Evolutionary conservation across 2,888 invertebrate species (phyloP).

Genomic region (Lasiommata megera): DNA sequence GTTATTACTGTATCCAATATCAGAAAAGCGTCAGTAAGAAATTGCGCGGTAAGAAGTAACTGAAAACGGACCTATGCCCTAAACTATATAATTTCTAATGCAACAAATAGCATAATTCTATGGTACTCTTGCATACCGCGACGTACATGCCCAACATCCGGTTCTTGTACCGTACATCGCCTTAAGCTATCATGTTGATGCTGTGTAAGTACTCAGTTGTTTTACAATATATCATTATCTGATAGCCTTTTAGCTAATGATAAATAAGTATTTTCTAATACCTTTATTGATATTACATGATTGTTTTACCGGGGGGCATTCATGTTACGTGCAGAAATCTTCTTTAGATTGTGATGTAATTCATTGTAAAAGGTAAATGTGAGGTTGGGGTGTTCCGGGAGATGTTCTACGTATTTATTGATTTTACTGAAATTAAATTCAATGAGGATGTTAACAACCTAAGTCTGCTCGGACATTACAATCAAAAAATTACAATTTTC

Average conservation of each 20-base stretch:
- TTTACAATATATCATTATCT: constrained; percentile 28
- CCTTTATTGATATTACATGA: constrained; percentile 19
- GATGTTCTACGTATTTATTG: too few relatives aligned
- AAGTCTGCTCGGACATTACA: neutral
- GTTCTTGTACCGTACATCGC: constrained; percentile 23
- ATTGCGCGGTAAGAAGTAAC: neutral
- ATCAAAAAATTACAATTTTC: too few relatives aligned
- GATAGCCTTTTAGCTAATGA: constrained; percentile 34
- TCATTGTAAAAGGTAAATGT: neutral
- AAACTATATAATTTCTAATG: neutral
- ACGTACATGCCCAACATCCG: constrained; percentile 26
- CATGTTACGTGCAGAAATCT: constrained; percentile 7
- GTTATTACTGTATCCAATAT: too few relatives aligned
- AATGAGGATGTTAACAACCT: neutral
- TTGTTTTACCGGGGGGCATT: constrained; percentile 9
- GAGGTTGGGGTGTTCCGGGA: neutral
- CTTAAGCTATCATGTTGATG: constrained; percentile 27
- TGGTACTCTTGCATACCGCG: neutral
- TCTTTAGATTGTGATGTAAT: neutral
- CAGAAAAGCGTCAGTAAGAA: too few relatives aligned
- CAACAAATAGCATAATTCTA: neutral
- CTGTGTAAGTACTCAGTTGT: constrained; percentile 22
- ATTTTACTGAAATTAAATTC: too few relatives aligned
- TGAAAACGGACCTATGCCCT: neutral
- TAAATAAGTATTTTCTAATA: constrained; percentile 24